phyloP scores from a whole-genome alignment of 2,888 invertebrate species.

The Tuberolachnus salignus region DNA sequence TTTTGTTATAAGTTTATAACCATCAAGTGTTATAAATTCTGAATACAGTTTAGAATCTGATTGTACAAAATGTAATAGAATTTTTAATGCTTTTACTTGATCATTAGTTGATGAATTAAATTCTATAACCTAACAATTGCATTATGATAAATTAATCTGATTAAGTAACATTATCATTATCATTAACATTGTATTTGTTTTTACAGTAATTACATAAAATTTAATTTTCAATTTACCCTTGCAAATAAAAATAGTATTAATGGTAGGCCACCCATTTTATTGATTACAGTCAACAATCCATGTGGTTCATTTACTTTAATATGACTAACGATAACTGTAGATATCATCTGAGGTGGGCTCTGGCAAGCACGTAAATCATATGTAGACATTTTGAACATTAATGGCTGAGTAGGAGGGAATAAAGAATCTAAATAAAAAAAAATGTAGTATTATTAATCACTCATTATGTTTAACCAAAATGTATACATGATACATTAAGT shows the following conservation, averaged over 20 bases:
- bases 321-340: constrained; percentile 52
- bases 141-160: constrained; percentile 35
- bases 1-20: constrained; percentile 57
- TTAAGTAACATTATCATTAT: no score
- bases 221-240: constrained; percentile 32
- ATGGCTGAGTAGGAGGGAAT: constrained; percentile 57
- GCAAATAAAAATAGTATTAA: constrained; percentile 51
- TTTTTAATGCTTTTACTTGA: constrained; percentile 54
- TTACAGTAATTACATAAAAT: no score
- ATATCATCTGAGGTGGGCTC: constrained; percentile 44
- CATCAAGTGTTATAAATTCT: constrained; percentile 56
- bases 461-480: not conserved
- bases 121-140: constrained; percentile 33
- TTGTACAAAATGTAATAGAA: constrained; percentile 55
- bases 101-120: constrained; percentile 39
- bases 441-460: not conserved
- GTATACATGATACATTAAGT: no score
- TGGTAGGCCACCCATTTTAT: constrained; percentile 41
- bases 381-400: constrained; percentile 53
- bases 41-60: constrained; percentile 55
- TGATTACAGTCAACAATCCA: constrained; percentile 38
- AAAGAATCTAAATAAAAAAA: constrained; percentile 46
- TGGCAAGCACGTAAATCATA: constrained; percentile 52
- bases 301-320: constrained; percentile 32
- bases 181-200: no score